phyloP scores from a whole-genome alignment of 1,140 invertebrate species.

The Agrypnia vestita region DNA sequence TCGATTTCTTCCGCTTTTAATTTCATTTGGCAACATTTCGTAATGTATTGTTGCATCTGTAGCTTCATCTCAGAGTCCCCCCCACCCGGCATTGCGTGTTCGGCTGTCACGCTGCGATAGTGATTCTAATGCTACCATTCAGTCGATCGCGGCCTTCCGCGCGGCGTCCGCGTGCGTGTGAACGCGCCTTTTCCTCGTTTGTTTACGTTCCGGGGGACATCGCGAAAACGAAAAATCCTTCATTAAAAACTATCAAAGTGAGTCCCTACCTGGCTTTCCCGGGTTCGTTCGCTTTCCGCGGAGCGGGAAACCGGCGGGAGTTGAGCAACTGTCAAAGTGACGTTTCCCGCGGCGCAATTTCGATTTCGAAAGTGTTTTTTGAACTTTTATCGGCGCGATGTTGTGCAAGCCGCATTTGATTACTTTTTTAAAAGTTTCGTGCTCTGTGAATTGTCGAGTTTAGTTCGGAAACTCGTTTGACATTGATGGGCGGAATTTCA shows the following conservation, averaged over 20 bases:
- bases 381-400: neutral
- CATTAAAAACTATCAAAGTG: constrained; percentile 17
- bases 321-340: neutral
- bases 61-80: neutral
- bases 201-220: constrained; percentile 23
- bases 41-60: constrained; percentile 7
- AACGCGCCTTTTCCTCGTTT: constrained; percentile 1
- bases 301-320: neutral
- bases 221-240: constrained; percentile 24
- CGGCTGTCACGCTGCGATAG: constrained; percentile 24
- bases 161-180: constrained; percentile 23
- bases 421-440: constrained; percentile 21
- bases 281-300: neutral
- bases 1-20: too few relatives aligned
- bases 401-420: constrained; percentile 12
- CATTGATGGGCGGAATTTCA: constrained; percentile 38
- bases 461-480: constrained; percentile 37
- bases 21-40: too few relatives aligned
- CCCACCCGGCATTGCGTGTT: constrained; percentile 12
- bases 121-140: constrained; percentile 35
- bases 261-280: neutral
- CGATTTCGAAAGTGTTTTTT: neutral
- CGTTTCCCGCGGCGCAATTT: constrained; percentile 9
- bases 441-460: constrained; percentile 33
- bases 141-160: constrained; percentile 40